phyloP scores from a whole-genome alignment of 2,113 vertebrate species.

The Thryonomys swinderianus region DNA sequence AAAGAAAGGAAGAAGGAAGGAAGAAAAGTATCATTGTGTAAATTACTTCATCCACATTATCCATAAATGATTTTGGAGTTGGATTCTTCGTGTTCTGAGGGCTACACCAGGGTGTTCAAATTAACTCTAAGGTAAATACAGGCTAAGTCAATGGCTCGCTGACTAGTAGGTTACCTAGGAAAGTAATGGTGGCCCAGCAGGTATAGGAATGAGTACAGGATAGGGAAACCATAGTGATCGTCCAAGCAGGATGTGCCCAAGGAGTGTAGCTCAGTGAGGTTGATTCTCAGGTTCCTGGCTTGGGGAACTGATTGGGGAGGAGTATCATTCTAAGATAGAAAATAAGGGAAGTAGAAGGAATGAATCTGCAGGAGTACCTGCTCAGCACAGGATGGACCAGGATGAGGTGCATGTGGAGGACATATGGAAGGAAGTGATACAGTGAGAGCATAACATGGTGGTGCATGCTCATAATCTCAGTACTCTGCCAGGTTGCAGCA shows the following conservation, averaged over 20 bases:
- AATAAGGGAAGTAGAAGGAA: background rate
- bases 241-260: background rate
- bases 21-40: background rate
- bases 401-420: background rate
- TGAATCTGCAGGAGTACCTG: background rate
- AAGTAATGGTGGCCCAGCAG: background rate
- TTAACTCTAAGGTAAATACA: background rate
- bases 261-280: background rate
- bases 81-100: background rate
- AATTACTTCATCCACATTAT: background rate
- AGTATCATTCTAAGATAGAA: background rate
- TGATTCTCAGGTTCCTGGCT: background rate
- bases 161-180: background rate
- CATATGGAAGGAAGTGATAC: background rate
- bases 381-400: background rate
- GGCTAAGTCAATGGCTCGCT: background rate
- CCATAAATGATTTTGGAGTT: slow-evolving; percentile 20
- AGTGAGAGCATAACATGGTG: too few species aligned
- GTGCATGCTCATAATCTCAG: too few species aligned
- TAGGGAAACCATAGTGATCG: background rate
- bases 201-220: background rate
- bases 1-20: too few species aligned
- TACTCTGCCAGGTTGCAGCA: too few species aligned
- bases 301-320: background rate
- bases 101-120: background rate